Evolutionary conservation across 1,140 invertebrate species (phyloP), one percentile per base, ranked within the genome.

Genomic region (Drosophila kanapiae): DNA sequence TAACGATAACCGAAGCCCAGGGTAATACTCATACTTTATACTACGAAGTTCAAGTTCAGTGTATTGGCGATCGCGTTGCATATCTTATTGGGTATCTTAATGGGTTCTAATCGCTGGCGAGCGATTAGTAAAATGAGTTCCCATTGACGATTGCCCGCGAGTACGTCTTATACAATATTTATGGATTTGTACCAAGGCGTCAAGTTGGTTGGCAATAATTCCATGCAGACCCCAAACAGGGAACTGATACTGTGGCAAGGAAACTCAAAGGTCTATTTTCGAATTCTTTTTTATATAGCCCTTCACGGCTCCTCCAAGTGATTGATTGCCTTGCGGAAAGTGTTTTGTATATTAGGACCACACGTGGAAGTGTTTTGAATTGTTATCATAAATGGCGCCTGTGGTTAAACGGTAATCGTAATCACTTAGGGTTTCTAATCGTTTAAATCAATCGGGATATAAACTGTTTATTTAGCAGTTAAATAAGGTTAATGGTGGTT

Each of bases 41-140:
- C 53, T 35, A 14, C 51, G 38, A 71, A 58, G 69, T 72, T 71
- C 67, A 72, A 72, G 69, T 71, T 71, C 51, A 70, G 43, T 48
- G 43, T 35, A 35, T 37, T 53, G 10, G 48, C 38, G 67, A 68
- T 68, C 43, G 64, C 37, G 9, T 27, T 67, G 27, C 38, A 35
- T 58, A 43, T 59, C 35, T 49, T 43, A 59, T 71, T 42, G 37
- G 31, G 67, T 70, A 54, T 63, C 45, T 68, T 40, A 51, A 64
- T 69, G 63, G 60, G 59, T 29, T 71, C 51, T 71, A 49, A 58
- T 72, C 53, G 69, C 38, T 14, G 37, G 37, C 43, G 10, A 33
- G 18, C 69, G 69, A 72, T 71, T 71, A 72, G 67, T 72, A 60
- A 72, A 72, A 71, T 71, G 31, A 71, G 45, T 23, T 72, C n/a